phyloP scores from a whole-genome alignment of 37 sponge, comb jelly and placozoan species.

The Halisarca cf. caerulea region DNA sequence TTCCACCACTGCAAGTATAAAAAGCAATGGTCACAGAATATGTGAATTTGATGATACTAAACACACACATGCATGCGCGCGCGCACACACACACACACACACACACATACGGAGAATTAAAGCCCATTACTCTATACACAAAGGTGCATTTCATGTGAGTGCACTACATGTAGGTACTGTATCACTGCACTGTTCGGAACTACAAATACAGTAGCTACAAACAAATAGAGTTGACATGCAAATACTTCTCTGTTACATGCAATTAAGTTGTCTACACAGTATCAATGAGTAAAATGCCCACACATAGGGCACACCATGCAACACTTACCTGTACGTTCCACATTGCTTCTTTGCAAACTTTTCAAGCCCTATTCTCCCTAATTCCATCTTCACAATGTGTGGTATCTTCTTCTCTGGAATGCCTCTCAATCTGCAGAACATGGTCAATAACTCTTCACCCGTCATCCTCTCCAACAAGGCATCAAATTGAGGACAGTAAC shows the following conservation, averaged over 20 bases:
- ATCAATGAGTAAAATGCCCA: no score
- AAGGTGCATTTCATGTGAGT: no score
- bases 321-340: constrained; percentile 62
- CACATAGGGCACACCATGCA: background rate
- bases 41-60: no score
- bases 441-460: constrained; percentile 52
- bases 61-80: no score
- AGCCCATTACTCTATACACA: no score
- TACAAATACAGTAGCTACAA: no score
- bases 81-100: no score
- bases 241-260: no score
- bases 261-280: no score
- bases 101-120: no score
- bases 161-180: background rate
- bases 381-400: constrained; percentile 31
- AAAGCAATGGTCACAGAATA: no score
- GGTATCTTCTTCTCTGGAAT: constrained; percentile 34
- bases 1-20: constrained; percentile 72
- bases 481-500: constrained; percentile 61
- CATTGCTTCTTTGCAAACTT: constrained; percentile 56
- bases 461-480: constrained; percentile 49
- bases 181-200: background rate
- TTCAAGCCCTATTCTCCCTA: constrained; percentile 46
- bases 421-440: constrained; percentile 67
- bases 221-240: no score